These are phyloP conservation scores for Rhagium mordax DNA, from an alignment of 2,888 invertebrate genomes.

Conservation along the genomic window DNA sequence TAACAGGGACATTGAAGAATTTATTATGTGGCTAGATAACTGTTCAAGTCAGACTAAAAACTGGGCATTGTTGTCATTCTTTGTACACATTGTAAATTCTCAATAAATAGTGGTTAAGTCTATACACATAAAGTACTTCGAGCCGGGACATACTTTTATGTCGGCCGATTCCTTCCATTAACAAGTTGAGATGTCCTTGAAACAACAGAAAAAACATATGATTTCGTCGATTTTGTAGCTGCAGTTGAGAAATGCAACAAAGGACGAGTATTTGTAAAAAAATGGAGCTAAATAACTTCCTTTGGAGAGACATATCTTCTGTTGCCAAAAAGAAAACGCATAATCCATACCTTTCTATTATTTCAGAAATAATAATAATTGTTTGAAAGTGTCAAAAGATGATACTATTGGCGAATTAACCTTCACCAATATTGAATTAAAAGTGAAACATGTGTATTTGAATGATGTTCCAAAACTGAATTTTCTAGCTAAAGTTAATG, in stretches of 20 bases:
- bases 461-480: too few relatives aligned
- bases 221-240: neutral
- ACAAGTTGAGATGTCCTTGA: constrained; percentile 3
- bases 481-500: too few relatives aligned
- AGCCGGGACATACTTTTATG: neutral
- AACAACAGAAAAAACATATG: constrained; percentile 8
- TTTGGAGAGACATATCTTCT: neutral
- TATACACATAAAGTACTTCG: constrained; percentile 10
- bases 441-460: too few relatives aligned
- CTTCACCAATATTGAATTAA: too few relatives aligned
- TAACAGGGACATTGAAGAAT: constrained; percentile 8
- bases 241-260: constrained; percentile 9
- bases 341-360: neutral
- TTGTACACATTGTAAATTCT: constrained; percentile 6
- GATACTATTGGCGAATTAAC: too few relatives aligned
- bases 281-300: constrained; percentile 7
- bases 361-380: neutral
- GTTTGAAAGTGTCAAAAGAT: too few relatives aligned
- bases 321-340: neutral
- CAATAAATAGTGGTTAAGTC: constrained; percentile 8
- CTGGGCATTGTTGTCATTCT: neutral
- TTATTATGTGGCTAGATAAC: neutral
- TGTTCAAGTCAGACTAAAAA: neutral
- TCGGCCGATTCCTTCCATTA: neutral
- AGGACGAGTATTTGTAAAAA: constrained; percentile 11